Conservation (phyloP, 2,888 invertebrate genomes). For the Limnephilus auricula region DNA sequence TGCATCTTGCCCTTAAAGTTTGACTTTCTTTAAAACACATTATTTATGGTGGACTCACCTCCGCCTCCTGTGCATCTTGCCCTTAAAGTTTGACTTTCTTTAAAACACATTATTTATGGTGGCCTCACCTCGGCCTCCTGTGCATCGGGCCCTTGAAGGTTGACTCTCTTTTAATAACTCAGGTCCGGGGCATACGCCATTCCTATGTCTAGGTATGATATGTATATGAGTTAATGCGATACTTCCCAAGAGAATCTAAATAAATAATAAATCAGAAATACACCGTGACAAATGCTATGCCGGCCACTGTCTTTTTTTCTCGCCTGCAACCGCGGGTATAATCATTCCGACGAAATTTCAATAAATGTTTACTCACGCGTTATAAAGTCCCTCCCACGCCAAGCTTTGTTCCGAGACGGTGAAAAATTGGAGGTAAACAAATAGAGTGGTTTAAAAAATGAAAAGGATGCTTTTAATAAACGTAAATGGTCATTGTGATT, state of each 20-base stretch:
- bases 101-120: too few relatives aligned
- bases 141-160: too few relatives aligned
- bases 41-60: too few relatives aligned
- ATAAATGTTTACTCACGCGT: conserved; percentile 7
- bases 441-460: background rate
- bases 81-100: too few relatives aligned
- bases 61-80: too few relatives aligned
- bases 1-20: too few relatives aligned
- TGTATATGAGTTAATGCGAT: background rate
- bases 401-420: background rate
- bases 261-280: background rate
- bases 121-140: too few relatives aligned
- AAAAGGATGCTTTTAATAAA: background rate
- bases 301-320: background rate
- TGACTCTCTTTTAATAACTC: too few relatives aligned
- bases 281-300: conserved; percentile 5
- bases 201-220: too few relatives aligned
- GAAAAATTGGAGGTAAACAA: background rate
- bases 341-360: background rate
- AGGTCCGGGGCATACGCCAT: too few relatives aligned
- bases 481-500: background rate
- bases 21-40: too few relatives aligned
- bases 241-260: background rate
- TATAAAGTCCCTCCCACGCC: conserved; percentile 8
- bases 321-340: background rate